These are phyloP conservation scores for Basileuterus tristriatus DNA, from an alignment of 2,797 vertebrate genomes.

Conservation along the genomic window DNA sequence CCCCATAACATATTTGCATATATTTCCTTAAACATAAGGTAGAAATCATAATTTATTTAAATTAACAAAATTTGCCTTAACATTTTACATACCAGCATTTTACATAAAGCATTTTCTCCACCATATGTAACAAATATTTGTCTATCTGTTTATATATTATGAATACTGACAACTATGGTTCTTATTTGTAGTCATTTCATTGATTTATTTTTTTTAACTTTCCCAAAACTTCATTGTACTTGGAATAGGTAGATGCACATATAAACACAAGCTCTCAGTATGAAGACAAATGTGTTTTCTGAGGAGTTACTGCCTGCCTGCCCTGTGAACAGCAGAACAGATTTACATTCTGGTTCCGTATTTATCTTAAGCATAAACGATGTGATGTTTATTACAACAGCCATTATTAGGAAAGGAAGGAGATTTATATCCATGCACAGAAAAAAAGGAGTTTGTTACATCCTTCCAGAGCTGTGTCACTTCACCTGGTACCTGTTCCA, in stretches of 20 bases:
- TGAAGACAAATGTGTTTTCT: not conserved
- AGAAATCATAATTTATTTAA: not conserved
- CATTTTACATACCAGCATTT: not conserved
- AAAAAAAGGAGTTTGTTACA: not conserved
- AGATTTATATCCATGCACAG: not conserved
- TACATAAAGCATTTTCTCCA: not conserved
- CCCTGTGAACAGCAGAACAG: not conserved
- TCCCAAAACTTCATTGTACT: not conserved
- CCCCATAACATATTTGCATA: not conserved
- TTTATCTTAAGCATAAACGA: not conserved
- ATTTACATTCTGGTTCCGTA: not conserved
- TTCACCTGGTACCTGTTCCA: not conserved
- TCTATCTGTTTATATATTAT: not conserved
- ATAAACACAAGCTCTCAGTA: not conserved
- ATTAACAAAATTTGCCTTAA: not conserved
- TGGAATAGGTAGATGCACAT: not conserved
- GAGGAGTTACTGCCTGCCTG: not conserved
- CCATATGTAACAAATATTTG: not conserved
- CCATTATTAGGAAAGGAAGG: not conserved
- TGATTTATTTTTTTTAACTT: not conserved
- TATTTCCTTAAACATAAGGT: slow-evolving; percentile 4
- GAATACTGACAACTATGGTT: not conserved
- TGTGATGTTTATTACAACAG: not conserved
- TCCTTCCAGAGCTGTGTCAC: not conserved
- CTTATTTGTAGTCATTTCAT: not conserved